Base-by-base conservation (phyloP, 1,140 invertebrate species). In the Meloidogyne hapla region DNA sequence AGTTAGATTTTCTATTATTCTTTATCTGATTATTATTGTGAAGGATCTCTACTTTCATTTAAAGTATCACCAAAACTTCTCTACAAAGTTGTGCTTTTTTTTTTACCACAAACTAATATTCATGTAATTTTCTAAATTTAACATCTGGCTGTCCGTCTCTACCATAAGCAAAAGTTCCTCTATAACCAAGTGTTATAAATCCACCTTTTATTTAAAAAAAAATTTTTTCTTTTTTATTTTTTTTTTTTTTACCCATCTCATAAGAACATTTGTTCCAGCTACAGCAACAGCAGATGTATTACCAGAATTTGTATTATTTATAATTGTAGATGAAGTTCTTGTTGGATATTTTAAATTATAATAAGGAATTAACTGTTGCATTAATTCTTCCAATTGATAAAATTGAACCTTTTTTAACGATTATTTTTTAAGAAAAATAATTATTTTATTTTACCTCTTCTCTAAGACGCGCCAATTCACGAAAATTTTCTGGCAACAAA, bases 161-260 rank as follows among this genome's bases (percentile, higher is more conserved):
- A 25, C 96, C 96, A 87, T 98, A 99, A n/a, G 95, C 94, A 87
- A 99, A 99, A 77, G 95, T 98, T 13, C 96, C 96, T n/a, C 96
- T 80, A 76, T 99, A 98, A 1, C 96, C 95, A 23, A 99, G 91
- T 0, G 93, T 96, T 83, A 99, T 96, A 89, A 92, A 94, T 12
- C 95, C 91, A 4, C 88, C 81, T 86, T 25, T 65, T 86, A 80
- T 21, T n/a, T 26, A 38, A 77, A 26, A n/a, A 3, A 18, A 15
- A 25, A n/a, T n/a, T 8, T 21, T 23, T n/a, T n/a, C n/a, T n/a
- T n/a, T n/a, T n/a, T 74, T 21, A 18, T 4, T 71, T 23, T 74
- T 9, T 23, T 21, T 65, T 33, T 21, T 6, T 63, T 81, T 74
- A 82, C 79, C 79, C 12, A 77, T 83, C 28, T 81, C 79, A 71